Conservation (phyloP, 2,797 vertebrate genomes). For the Platyrinchus mystaceus region DNA sequence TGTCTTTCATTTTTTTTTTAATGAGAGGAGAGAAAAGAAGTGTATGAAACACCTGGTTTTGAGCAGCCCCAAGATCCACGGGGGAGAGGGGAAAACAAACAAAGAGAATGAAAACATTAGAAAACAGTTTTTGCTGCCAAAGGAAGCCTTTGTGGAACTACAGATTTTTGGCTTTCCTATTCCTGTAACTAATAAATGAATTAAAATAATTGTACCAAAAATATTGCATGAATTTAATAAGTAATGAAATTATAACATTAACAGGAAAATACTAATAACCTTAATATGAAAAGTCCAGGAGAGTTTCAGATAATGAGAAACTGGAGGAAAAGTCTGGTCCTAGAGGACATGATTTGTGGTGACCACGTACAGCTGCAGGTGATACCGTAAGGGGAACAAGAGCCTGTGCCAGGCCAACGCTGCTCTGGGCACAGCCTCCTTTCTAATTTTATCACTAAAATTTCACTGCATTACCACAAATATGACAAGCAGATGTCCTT, state of each 20-base stretch:
- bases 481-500: slow-evolving; percentile 4
- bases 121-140: neutral
- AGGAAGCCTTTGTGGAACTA: neutral
- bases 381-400: neutral
- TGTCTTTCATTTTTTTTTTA: neutral
- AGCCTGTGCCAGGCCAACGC: neutral
- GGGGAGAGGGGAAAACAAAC: neutral
- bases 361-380: neutral
- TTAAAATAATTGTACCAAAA: neutral
- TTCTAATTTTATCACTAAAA: slow-evolving; percentile 36
- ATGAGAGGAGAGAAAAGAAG: neutral
- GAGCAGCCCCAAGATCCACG: accelerated
- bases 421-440: neutral
- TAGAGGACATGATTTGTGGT: accelerated
- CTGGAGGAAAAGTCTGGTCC: neutral
- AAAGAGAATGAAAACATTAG: neutral
- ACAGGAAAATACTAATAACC: neutral
- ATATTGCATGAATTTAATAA: neutral
- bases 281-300: neutral
- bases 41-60: neutral
- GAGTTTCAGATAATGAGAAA: neutral
- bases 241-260: neutral
- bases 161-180: neutral
- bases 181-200: neutral
- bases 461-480: neutral